Evolutionary conservation across 2,888 invertebrate species (phyloP), one percentile per base, ranked within the genome.

Genomic region (Cecidostiba fungosa): DNA sequence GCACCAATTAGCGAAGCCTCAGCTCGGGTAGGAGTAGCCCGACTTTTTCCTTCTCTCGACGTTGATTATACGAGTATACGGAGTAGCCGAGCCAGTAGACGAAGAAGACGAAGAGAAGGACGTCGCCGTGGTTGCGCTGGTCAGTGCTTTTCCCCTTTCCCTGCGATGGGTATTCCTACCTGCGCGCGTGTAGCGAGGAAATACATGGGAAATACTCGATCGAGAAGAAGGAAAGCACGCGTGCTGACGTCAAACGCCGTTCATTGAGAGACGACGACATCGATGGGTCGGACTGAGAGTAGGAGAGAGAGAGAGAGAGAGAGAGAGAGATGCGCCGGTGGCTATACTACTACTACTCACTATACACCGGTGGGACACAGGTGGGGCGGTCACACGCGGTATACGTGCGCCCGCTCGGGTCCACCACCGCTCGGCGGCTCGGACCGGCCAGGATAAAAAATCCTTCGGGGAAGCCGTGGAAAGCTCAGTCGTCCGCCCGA

Each of bases 401-500:
- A 26, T 74, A 59, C 59, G 36, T 23, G 54, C 39, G 43, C 74
- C 43, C 19, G 39, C 32, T 73, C 47, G 74, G 74, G 74, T 26
- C 43, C 79, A 47, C 69, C 69, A 50, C 69, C 59, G 12, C 76
- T 29, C 50, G 43, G 19, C 12, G 1, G 10, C n/a, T 8, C 59
- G 32, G 6, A 2, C 19, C 23, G 74, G 59, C 19, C 80, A 82
- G 82, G 76, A 82, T 82, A 82, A 66, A 82, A 82, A 82, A 77
- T 82, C 82, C 82, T 69, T 69, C 50, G 77, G 50, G 77, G 50
- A 82, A 69, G 69, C 69, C 76, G 32, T 6, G 76, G 66, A 72
- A 83, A 83, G 83, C 83, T 72, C 83, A 82, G 82, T 77, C 82
- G 16, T n/a, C 12, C 69, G 66, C 62, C 32, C 62, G 66, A n/a